Evolutionary conservation across 2,797 vertebrate species (phyloP).

Genomic region (Galago senegalensis): DNA sequence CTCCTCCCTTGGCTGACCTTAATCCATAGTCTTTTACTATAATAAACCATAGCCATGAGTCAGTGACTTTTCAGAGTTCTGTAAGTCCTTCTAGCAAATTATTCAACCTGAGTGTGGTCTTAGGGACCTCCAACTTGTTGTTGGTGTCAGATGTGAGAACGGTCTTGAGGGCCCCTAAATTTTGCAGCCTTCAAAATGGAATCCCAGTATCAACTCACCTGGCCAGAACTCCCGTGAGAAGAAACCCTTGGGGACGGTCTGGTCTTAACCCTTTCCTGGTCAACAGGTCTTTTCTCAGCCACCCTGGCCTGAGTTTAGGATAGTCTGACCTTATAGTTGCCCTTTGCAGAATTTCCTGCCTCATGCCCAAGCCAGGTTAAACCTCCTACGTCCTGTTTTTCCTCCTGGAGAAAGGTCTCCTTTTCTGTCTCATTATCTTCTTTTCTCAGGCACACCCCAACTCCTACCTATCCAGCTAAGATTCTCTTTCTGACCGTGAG

Average conservation of each 20-base stretch:
- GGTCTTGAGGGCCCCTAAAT: neutral
- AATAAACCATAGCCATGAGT: neutral
- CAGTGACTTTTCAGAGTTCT: neutral
- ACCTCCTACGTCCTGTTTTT: neutral
- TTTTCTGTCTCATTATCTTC: neutral
- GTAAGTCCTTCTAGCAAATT: neutral
- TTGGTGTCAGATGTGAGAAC: neutral
- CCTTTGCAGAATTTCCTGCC: neutral
- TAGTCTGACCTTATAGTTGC: neutral
- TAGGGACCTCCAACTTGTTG: neutral
- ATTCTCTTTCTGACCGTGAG: neutral
- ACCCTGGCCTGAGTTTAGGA: neutral
- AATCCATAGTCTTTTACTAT: neutral
- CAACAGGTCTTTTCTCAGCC: neutral
- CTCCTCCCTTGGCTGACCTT: neutral
- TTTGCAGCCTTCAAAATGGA: neutral
- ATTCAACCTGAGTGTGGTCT: neutral
- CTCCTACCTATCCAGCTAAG: neutral
- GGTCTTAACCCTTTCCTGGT: neutral
- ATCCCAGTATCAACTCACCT: rapidly evolving
- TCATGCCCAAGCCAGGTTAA: neutral
- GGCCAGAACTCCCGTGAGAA: neutral
- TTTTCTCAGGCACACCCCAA: neutral
- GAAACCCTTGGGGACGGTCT: too few species aligned
- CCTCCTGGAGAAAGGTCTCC: neutral